Conservation (phyloP, 2,888 invertebrate species). For the Drosophila melanosoma region DNA sequence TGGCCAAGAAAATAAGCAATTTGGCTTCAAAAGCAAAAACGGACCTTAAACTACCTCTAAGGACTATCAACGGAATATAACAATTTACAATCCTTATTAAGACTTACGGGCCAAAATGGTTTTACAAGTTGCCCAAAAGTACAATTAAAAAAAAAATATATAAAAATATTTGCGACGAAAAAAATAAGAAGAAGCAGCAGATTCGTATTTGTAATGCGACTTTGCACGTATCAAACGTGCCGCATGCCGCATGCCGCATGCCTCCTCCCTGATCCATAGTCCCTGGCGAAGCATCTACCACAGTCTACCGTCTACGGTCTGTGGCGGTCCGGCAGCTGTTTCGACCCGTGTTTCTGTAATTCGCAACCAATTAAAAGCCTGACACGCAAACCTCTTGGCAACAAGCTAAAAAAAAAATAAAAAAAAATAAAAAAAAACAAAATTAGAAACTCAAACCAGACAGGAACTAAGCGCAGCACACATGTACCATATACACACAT, state of each 20-base stretch:
- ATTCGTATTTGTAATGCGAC: conserved; percentile 55
- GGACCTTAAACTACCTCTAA: not conserved
- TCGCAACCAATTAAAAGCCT: conserved; percentile 73
- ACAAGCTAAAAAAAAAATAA: conserved; percentile 38
- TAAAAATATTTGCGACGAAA: conserved; percentile 49
- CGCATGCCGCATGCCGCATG: not conserved
- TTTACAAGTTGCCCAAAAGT: conserved; percentile 32
- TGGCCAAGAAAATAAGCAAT: not conserved
- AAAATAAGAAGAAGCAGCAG: conserved; percentile 32
- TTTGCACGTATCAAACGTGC: conserved; percentile 56
- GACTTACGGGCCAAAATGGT: conserved; percentile 15
- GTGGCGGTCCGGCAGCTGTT: conserved; percentile 1
- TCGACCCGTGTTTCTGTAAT: conserved; percentile 60
- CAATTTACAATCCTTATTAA: conserved; percentile 32
- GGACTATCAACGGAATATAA: conserved; percentile 1
- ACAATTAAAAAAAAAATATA: conserved; percentile 6
- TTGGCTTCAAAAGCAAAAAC: not conserved
- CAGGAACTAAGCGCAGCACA: conserved; percentile 58
- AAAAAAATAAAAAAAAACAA: not conserved
- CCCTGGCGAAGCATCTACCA: not conserved
- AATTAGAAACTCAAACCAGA: conserved; percentile 56
- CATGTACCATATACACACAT: conserved; percentile 20
- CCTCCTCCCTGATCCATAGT: conserved; percentile 2
- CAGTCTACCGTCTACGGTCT: not conserved
- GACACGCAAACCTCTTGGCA: conserved; percentile 66